A percentile compares a stretch with the other conserved stretches of the same genome.
Conservation (phyloP, 2,113 vertebrate genomes). For the Caranx melampygus region DNA sequence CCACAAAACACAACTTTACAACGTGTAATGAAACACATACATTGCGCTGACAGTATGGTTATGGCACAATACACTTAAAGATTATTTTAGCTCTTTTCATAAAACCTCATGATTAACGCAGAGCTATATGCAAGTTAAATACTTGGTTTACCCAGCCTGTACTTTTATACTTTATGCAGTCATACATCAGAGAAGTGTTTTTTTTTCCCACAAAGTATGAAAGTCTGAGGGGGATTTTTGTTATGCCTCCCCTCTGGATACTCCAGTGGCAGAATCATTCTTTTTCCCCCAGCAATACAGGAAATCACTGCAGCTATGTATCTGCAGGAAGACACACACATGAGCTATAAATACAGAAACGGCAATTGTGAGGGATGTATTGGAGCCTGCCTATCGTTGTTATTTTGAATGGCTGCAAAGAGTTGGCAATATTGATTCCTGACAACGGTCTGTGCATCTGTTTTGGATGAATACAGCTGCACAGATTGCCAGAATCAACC, state of each 20-base stretch:
- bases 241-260: constrained; percentile 22
- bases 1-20: constrained; percentile 34
- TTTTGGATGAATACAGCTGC: neutral
- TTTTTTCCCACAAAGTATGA: neutral
- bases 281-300: constrained; percentile 26
- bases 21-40: constrained; percentile 56
- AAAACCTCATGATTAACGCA: constrained; percentile 16
- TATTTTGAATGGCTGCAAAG: constrained; percentile 1
- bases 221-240: constrained; percentile 38
- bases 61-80: constrained; percentile 34
- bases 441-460: neutral
- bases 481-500: neutral
- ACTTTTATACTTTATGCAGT: constrained; percentile 22
- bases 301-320: constrained; percentile 31
- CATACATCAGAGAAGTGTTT: constrained; percentile 11
- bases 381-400: neutral
- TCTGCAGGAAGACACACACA: constrained; percentile 14
- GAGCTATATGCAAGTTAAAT: constrained; percentile 17
- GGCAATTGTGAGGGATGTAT: neutral
- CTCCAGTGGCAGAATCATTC: constrained; percentile 16
- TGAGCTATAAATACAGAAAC: neutral
- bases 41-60: constrained; percentile 58
- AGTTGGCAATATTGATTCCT: neutral
- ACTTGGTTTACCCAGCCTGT: constrained; percentile 14
- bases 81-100: constrained; percentile 27